A percentile compares a stretch with the other conserved stretches of the same genome.
These are phyloP conservation scores for Micrasema longulum DNA, from an alignment of 1,140 invertebrate species.

Conservation along the genomic window DNA sequence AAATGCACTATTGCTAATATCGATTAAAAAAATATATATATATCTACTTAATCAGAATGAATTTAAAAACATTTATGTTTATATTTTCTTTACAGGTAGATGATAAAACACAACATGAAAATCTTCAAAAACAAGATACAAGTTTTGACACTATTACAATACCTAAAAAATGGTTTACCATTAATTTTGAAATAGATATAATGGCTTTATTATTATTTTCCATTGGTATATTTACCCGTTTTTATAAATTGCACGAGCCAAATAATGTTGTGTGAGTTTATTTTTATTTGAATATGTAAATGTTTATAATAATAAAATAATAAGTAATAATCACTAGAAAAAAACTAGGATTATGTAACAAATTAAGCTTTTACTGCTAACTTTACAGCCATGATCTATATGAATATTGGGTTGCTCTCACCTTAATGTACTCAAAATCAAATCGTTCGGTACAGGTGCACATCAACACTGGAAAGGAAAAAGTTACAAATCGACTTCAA, in stretches of 20 bases:
- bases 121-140: constrained; percentile 1
- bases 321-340: not conserved
- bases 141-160: not conserved
- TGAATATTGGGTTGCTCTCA: not conserved
- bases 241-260: constrained; percentile 88
- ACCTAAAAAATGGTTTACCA: constrained; percentile 60
- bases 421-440: not conserved
- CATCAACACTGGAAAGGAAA: no score
- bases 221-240: constrained; percentile 78
- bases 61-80: not conserved
- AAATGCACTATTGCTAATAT: not conserved
- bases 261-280: constrained; percentile 88
- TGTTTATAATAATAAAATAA: not conserved
- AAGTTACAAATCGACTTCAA: no score
- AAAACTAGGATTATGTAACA: not conserved
- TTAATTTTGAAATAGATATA: constrained; percentile 82
- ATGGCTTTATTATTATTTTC: constrained; percentile 79
- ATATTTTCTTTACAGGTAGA: constrained; percentile 49
- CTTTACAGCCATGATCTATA: not conserved
- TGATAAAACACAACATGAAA: constrained; percentile 13
- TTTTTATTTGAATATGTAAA: constrained; percentile 3
- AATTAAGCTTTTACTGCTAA: not conserved
- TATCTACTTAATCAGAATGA: not conserved
- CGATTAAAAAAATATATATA: not conserved
- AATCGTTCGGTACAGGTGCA: no score